Base-by-base conservation (phyloP, 1,140 invertebrate species). In the Drosophila asahinai region DNA sequence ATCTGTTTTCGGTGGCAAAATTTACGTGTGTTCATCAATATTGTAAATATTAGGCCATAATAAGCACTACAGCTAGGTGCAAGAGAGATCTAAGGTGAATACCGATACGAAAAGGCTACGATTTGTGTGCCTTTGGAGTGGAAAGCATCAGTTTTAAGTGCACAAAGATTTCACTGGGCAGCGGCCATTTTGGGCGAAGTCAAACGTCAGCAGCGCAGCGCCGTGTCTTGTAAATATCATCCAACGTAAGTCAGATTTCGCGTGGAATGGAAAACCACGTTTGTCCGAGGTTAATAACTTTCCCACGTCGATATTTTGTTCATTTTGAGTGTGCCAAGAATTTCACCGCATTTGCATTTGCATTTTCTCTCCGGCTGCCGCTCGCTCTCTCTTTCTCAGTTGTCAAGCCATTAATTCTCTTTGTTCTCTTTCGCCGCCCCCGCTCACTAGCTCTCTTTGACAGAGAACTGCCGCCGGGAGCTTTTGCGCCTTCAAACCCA, bases 101-200 rank as follows among this genome's bases (percentile, higher is more conserved):
- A 9, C 6, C 17, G 17, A 73, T 3, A 11, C 3, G 4, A 72
- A 11, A 5, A 52, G 14, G n/a, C 17, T 47, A n/a, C 17, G 49
- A 22, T n/a, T 57, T 38, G 14, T 14, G 25, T 40, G 67, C 33
- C 67, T 15, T 71, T 71, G 1, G 30, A 36, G 27, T 25, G 7
- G 6, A 11, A 61, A 73, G 72, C 27, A 30, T 2, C 14, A 38
- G 19, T 30, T 42, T 12, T 40, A 47, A 68, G 43, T 80, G 30
- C 72, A 25, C 17, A 40, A 57, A 22, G 22, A 25, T 73, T 81
- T 60, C 40, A 63, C 57, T 72, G 51, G 22, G 45, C 45, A 77
- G 86, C 86, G 82, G 86, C 86, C 86, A 90, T 90, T 90, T 90
- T 90, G 79, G 75, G 86, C 86, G 65, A 86, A 90, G 51, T 43